Evolutionary conservation across 2,797 vertebrate species (phyloP).

Genomic region (Anolis apletophallus): DNA sequence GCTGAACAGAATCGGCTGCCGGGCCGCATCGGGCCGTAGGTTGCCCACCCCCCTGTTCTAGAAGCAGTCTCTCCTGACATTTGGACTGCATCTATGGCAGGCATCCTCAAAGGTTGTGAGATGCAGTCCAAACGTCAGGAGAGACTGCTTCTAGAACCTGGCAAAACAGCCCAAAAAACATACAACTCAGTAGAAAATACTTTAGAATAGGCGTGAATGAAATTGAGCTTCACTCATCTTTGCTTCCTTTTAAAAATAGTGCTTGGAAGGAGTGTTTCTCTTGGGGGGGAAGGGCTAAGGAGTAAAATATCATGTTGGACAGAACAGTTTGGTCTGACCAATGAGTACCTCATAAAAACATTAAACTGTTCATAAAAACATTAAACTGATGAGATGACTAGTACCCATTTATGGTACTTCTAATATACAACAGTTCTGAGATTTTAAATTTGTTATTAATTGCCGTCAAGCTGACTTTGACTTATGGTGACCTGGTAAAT

Average conservation of each 20-base stretch:
- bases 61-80: too few species aligned
- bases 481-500: too few species aligned
- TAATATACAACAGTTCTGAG: neutral
- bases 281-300: neutral
- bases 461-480: too few species aligned
- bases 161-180: too few species aligned
- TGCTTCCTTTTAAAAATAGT: neutral
- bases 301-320: neutral
- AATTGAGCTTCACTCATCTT: neutral
- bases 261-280: neutral
- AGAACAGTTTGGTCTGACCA: neutral
- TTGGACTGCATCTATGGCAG: too few species aligned
- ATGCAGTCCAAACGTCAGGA: too few species aligned
- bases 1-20: too few species aligned
- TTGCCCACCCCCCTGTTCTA: too few species aligned
- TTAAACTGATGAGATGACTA: neutral
- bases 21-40: too few species aligned
- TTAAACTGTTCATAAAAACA: neutral
- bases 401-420: neutral
- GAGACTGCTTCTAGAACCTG: too few species aligned
- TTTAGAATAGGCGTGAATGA: neutral
- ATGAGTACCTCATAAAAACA: neutral
- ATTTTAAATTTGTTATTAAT: neutral
- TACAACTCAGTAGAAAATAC: neutral
- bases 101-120: too few species aligned